These are phyloP conservation scores for Chloropsis cyanopogon DNA, from an alignment of 2,113 vertebrate species.

Conservation along the genomic window DNA sequence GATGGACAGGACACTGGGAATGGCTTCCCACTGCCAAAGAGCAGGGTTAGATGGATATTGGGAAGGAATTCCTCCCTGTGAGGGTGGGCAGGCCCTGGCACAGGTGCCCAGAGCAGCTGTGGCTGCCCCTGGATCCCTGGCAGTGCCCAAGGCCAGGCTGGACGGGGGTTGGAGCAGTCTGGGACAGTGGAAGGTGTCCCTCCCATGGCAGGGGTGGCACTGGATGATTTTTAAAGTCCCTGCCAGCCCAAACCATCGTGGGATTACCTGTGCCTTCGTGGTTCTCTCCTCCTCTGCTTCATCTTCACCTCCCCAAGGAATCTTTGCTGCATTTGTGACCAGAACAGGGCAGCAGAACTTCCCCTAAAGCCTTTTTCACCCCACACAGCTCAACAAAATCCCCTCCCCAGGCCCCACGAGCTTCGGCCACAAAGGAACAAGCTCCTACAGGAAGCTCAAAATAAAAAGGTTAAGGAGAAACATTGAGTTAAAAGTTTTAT, in stretches of 20 bases:
- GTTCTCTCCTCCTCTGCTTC: background rate
- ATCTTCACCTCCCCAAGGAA: background rate
- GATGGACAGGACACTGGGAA: background rate
- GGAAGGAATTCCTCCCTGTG: accelerated
- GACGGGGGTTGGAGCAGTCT: accelerated
- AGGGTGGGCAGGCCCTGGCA: background rate
- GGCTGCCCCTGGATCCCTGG: background rate
- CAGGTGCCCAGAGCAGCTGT: background rate
- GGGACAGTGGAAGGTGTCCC: background rate
- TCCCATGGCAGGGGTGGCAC: background rate
- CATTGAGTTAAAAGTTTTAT: slow-evolving; percentile 97
- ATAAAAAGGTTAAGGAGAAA: slow-evolving; percentile 39
- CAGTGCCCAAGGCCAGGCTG: background rate
- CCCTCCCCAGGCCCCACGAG: background rate
- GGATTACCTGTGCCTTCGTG: background rate
- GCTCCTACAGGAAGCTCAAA: background rate
- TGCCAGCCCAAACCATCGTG: background rate
- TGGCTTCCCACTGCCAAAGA: background rate
- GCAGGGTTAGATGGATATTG: accelerated
- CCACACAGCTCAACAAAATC: background rate
- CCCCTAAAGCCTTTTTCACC: background rate
- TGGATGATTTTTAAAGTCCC: background rate
- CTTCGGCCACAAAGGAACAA: background rate
- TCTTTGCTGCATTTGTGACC: background rate
- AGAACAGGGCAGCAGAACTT: background rate